Evolutionary conservation across 2,113 vertebrate species (phyloP).

Genomic region (Xenopus borealis): DNA sequence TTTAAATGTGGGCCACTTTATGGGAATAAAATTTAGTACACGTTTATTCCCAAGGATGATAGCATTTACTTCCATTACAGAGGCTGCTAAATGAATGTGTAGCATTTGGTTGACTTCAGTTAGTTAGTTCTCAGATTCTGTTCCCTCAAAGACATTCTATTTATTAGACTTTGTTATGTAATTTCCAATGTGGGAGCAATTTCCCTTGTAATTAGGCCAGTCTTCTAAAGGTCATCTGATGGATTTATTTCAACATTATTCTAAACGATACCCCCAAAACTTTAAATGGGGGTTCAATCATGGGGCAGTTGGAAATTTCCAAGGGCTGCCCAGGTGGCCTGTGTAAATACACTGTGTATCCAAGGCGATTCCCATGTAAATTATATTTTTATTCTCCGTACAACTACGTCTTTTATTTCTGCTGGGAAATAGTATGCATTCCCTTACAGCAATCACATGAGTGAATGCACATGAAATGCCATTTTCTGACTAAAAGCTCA

Average conservation of each 20-base stretch:
- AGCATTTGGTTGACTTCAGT: conserved; percentile 46
- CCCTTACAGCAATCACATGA: neutral
- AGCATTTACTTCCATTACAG: too few species aligned
- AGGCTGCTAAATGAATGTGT: neutral
- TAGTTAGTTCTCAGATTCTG: conserved; percentile 40
- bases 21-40: too few species aligned
- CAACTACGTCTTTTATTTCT: conserved; percentile 6
- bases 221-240: conserved; percentile 50
- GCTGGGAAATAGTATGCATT: conserved; percentile 10
- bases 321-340: conserved; percentile 9
- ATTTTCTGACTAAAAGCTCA: neutral
- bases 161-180: conserved; percentile 26
- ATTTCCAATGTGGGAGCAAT: conserved; percentile 61
- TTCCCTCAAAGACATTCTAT: conserved; percentile 51
- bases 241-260: conserved; percentile 47
- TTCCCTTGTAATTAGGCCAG: conserved; percentile 52
- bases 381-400: conserved; percentile 2
- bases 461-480: conserved; percentile 2
- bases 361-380: conserved; percentile 7
- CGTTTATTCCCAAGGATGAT: too few species aligned
- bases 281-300: conserved; percentile 41
- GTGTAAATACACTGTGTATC: conserved; percentile 15
- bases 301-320: conserved; percentile 26
- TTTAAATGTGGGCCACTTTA: too few species aligned
- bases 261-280: conserved; percentile 31